Percentiles rank a stretch among this genome's conserved stretches.
Evolutionary conservation across 2,113 vertebrate genomes (phyloP).

Genomic region (Sisor rabdophorus): DNA sequence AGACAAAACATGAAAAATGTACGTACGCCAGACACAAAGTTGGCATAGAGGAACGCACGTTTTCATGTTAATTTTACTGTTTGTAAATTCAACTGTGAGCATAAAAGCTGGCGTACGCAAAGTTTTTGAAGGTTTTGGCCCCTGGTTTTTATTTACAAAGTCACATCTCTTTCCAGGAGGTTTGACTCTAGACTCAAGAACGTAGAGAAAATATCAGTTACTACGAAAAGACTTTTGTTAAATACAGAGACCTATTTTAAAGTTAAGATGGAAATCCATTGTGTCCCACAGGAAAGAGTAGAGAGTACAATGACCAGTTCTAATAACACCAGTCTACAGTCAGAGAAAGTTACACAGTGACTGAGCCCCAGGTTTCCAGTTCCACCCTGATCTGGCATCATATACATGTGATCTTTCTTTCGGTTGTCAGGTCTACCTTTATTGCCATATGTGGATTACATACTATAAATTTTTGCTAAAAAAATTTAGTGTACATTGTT

Average conservation of each 20-base stretch:
- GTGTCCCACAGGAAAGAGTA: background rate
- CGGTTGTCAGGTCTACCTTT: background rate
- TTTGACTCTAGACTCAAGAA: background rate
- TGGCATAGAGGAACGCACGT: no score
- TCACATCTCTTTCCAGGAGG: background rate
- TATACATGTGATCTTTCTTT: background rate
- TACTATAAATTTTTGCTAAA: background rate
- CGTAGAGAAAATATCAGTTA: background rate
- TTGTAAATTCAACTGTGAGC: no score
- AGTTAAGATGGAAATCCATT: background rate
- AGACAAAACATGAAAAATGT: no score
- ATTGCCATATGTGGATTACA: background rate
- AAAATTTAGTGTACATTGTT: background rate
- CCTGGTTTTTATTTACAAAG: background rate
- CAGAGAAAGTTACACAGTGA: background rate
- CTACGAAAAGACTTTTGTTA: background rate
- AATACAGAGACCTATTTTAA: background rate
- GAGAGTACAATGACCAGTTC: background rate
- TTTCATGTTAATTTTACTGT: no score
- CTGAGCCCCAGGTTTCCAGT: background rate
- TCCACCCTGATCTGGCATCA: background rate
- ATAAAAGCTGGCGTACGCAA: no score
- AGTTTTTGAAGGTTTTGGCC: no score
- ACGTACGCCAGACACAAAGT: no score
- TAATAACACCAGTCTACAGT: background rate